Percentiles rank a stretch among this genome's conserved stretches.
Conservation (phyloP, 2,888 invertebrate species). For the Macaria liturata region DNA sequence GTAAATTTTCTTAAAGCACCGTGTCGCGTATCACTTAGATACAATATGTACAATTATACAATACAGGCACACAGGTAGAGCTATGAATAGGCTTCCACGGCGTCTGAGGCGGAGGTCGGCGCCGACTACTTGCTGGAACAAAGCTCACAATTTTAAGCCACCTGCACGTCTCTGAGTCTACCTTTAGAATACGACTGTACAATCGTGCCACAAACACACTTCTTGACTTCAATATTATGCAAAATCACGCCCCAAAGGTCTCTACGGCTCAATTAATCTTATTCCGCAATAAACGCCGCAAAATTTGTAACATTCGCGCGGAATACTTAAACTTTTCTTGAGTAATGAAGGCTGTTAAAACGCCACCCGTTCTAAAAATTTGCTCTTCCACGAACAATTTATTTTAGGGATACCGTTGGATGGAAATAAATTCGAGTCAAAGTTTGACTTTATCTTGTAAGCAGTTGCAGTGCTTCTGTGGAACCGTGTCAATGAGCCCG, state of each 20-base stretch:
- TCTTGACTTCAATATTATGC: slow-evolving; percentile 37
- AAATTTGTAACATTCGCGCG: slow-evolving; percentile 46
- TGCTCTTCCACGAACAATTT: slow-evolving; percentile 20
- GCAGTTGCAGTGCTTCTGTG: slow-evolving; percentile 6
- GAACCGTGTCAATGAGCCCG: slow-evolving; percentile 16
- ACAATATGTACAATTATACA: too few species aligned
- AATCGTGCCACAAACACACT: slow-evolving; percentile 8
- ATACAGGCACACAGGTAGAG: too few species aligned
- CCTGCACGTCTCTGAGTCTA: slow-evolving; percentile 2
- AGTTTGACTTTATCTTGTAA: slow-evolving; percentile 5
- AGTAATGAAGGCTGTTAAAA: slow-evolving; percentile 45
- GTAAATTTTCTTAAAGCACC: too few species aligned
- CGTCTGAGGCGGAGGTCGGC: neutral
- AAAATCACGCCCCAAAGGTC: slow-evolving; percentile 31
- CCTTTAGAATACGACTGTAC: neutral
- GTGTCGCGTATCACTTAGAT: too few species aligned
- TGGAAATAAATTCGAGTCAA: slow-evolving; percentile 6
- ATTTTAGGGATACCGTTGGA: slow-evolving; percentile 5
- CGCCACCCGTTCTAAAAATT: slow-evolving; percentile 39
- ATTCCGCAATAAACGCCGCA: slow-evolving; percentile 48
- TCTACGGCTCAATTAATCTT: slow-evolving; percentile 49
- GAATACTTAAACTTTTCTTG: slow-evolving; percentile 47
- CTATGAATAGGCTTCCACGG: neutral
- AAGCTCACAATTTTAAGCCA: slow-evolving; percentile 8
- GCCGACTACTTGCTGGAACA: slow-evolving; percentile 4